Evolutionary conservation across 30 jellyfish, hydroid and myxozoan genomes (phyloP), one percentile per base, ranked within the genome.

Genomic region (Hydractinia symbiolongicarpus): DNA sequence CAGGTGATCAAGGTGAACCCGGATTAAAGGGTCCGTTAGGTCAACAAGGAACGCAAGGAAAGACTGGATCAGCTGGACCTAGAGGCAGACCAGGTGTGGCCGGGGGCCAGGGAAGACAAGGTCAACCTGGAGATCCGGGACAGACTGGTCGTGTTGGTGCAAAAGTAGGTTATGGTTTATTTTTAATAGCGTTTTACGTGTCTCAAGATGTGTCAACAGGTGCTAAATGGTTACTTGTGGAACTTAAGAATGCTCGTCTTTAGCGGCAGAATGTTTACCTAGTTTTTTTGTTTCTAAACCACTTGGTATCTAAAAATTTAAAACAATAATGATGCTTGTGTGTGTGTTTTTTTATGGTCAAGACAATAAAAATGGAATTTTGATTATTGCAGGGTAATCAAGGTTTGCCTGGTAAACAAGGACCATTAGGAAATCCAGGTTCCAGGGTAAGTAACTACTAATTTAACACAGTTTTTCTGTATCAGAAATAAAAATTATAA

Each of bases 31-130:
- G 74, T 64, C 74, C 74, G 7, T 44, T n/a, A n/a, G 79, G 78
- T 40, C 72, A 73, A 49, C 58, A 51, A 21, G 76, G 82, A 6
- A 55, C 30, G 9, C 89, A 90, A 91, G 97, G 98, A 9, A 83
- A 53, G 5, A 20, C 82, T 68, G 98, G 98, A 77, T 80, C 88
- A 30, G 72, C 89, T 44, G 99, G 99, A 73, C 96, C 91, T 50
- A 72, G 88, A 50, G 99, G 99, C 58, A 92, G 95, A 55, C 88
- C 84, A 21, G 99, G 99, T 10, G 77, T 62, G 11, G 91, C 84
- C 40, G 99, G 99, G 40, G 90, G 54, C 72, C 85, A 79, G 30
- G 87, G 87, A 8, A 52, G 64, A 66, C 87, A 62, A 66, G 99
- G 99, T 9, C 52, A 61, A 54, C 55, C 86, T 13, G 97, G 97